Evolutionary conservation across 2,888 invertebrate species (phyloP), one percentile per base, ranked within the genome.

Genomic region (Amiota communis): DNA sequence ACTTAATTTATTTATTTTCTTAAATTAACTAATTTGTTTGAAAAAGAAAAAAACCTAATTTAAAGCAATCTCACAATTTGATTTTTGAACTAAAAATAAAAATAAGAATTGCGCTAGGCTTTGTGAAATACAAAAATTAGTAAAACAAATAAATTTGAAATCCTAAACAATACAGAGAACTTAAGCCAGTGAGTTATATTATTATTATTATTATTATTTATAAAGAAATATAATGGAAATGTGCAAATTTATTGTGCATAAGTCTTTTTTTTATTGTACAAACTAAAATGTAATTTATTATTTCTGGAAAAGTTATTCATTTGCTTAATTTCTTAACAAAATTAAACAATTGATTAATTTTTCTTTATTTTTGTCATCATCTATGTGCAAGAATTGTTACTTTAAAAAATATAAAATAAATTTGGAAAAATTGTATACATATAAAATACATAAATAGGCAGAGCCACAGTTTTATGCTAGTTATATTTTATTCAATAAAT

Each of bases 351-450:
- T 68, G 13, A 1, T 68, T 51, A n/a, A 68, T 68, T 68, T 68
- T 68, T 68, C 23, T n/a, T n/a, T 23, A 23, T n/a, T 48, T n/a
- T 10, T 8, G 11, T 49, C 20, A 17, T 46, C 48, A 48, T 63
- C 10, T 17, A 65, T 49, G 53, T 51, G 53, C 67, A 68, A 63
- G 47, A 61, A 48, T 79, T 81, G 74, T 81, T 76, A 83, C 83
- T 84, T 82, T 81, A 82, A 84, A 82, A 74, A 65, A 75, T 80
- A 78, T 76, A 75, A 72, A 74, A 48, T 74, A 74, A 75, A 75
- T 36, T 36, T 70, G 53, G 67, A 71, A 70, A 73, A 64, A 68
- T 6, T 36, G 6, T 36, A 51, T 4, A 8, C 12, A 20, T n/a
- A n/a, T n/a, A 4, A 59, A 10, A 20, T 67, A 49, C 6, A 53